Base-by-base conservation (phyloP, 2,113 vertebrate species). In the Clinocottus analis region DNA sequence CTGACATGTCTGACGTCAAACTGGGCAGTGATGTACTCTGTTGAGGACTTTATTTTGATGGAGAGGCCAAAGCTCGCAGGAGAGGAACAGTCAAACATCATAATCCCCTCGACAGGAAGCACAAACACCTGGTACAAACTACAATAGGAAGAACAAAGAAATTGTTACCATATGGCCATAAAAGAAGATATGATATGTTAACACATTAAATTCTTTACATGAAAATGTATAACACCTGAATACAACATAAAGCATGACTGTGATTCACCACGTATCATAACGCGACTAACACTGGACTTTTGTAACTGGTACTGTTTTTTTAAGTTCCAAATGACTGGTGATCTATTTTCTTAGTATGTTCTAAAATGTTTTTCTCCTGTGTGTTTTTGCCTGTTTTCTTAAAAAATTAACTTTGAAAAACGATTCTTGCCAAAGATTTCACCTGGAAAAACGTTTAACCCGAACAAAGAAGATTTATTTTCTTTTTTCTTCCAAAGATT, bases 91-190 rank as follows among this genome's bases (percentile, higher is more conserved):
- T 94, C 85, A 84, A 99, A 99, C 47, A 92, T 91, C 85, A 92
- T 90, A 29, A 94, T 88, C 8, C 90, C 91, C 47, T 90, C 91
- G 39, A 95, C 61, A 19, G 96, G 96, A 84, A 97, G 85, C 72
- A 98, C 97, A 70, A 97, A 94, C 81, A 98, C 95, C 90, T 99
- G 97, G 91, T 98, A 99, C n/a, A 95, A 87, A 89, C 98, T 99
- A 88, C 23, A 17, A 77, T 61, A 76, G 3, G 4, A 72, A 81
- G 27, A 75, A 61, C 12, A 81, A 12, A 47, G 35, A 23, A 23
- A 58, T 27, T 10, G 53, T 11, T 6, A 19, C 58, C 10, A 21
- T 60, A 13, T 37, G 43, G 3, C 14, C 33, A 35, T 51, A 7
- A 53, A 35, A 25, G 35, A 19, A 61, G 29, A 35, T 17, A 35